Conservation (phyloP, 2,888 invertebrate genomes). For the Eupithecia subfuscata region DNA sequence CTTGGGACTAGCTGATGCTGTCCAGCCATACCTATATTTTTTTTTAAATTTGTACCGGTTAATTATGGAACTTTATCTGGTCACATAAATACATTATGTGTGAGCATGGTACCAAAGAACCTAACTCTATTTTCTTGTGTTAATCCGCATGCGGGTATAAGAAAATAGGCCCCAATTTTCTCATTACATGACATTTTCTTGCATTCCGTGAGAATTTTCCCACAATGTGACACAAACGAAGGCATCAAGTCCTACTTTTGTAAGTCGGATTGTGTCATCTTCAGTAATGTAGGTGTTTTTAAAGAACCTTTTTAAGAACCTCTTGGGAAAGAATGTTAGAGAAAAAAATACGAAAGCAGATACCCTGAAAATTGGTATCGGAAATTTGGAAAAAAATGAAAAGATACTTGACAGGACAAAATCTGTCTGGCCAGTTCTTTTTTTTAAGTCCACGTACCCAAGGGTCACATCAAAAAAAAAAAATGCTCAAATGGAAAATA, state of each 20-base stretch:
- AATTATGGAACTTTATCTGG: background rate
- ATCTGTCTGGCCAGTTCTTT: background rate
- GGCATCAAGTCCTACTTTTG: background rate
- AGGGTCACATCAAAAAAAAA: background rate
- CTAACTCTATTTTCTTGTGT: background rate
- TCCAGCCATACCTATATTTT: too few relatives aligned
- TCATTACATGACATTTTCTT: conserved; percentile 13
- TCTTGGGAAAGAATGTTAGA: too few relatives aligned
- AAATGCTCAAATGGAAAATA: background rate
- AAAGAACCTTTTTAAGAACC: background rate
- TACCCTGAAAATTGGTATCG: too few relatives aligned
- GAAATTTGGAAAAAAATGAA: background rate
- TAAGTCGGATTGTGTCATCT: conserved; percentile 9
- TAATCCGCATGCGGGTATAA: background rate
- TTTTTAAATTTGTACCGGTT: too few relatives aligned
- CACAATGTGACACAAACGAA: conserved; percentile 17
- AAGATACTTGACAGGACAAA: background rate
- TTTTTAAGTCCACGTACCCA: background rate
- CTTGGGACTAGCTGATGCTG: too few relatives aligned
- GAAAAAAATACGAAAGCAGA: too few relatives aligned
- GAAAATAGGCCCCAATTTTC: conserved; percentile 3
- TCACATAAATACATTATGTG: background rate
- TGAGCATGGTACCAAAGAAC: background rate
- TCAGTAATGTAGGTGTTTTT: background rate
- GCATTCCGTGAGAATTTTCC: conserved; percentile 21